Base-by-base conservation (phyloP, 2,113 vertebrate species). In the Larimichthys polyactis region DNA sequence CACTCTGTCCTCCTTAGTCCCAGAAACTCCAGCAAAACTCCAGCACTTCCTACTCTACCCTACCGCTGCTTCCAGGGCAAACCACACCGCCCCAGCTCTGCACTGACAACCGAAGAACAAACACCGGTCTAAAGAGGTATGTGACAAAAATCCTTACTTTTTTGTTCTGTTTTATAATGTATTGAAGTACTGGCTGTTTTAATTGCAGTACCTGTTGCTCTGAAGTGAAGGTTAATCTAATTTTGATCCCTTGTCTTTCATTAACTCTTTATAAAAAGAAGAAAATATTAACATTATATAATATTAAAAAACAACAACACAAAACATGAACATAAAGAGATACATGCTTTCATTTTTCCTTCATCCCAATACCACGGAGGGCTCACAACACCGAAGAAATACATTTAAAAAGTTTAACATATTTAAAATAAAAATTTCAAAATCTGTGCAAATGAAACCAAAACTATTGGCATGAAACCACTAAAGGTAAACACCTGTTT, bases 81-180 rank as follows among this genome's bases (percentile, higher is more conserved):
- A 0, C 29, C 5, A 2, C 51, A 54, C 24, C 59, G 12, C 44
- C 22, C 19, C 48, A 29, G 11, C 5, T 71, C 70, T 29, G 16
- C 60, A 15, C 60, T 22, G 17, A 67, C 0, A 12, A 11, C 49
- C 62, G 71, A 81, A 57, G 72, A 78, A 24, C 71, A 57, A 22
- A 44, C 51, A n/a, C 24, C 8, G 7, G 6, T 29, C 8, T 9
- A 10, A 62, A 68, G 15, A 89, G 87, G 89, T 90, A 87, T 0
- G 84, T 72, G 55, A 58, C 29, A 59, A 69, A 48, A 14, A 71
- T 40, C 44, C 0, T 54, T 3, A 46, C 2, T 16, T 29, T 17
- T 40, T 24, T 24, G 4, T 52, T 60, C 32, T 55, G 12, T 15
- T 20, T 44, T n/a, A 24, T 49, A 59, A 48, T 29, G 11, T 24